A percentile compares a stretch with the other conserved stretches of the same genome.
Conservation (phyloP, 2,113 vertebrate genomes). For the Chionomys nivalis region DNA sequence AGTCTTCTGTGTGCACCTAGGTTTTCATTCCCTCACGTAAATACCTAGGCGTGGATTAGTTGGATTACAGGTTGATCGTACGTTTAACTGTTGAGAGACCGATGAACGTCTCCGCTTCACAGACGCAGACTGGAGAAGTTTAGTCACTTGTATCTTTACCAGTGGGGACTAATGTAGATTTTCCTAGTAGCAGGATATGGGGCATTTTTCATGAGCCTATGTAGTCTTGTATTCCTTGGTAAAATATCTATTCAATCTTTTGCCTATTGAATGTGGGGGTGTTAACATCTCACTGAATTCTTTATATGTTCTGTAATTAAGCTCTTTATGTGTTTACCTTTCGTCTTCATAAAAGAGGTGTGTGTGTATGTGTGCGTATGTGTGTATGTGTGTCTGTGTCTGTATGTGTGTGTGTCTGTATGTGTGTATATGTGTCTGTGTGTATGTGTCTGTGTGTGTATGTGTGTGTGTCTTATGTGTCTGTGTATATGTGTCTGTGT, state of each 20-base stretch:
- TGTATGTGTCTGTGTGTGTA: accelerated
- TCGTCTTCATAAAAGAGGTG: too few species aligned
- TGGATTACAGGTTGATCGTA: not conserved
- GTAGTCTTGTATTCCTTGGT: slow-evolving; percentile 1
- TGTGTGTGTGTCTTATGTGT: too few species aligned
- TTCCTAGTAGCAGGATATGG: not conserved
- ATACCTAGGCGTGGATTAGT: not conserved
- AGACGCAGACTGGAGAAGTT: not conserved
- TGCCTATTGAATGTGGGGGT: not conserved
- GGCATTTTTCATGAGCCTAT: not conserved
- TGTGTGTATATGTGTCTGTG: not conserved
- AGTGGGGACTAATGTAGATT: not conserved
- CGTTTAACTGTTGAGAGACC: not conserved
- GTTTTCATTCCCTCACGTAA: not conserved
- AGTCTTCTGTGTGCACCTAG: not conserved
- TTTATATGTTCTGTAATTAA: not conserved
- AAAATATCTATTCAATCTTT: not conserved
- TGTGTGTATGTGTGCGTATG: too few species aligned
- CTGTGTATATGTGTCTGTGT: accelerated
- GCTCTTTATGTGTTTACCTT: not conserved
- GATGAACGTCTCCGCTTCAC: not conserved
- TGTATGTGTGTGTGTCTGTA: not conserved
- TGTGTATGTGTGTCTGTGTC: accelerated
- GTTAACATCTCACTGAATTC: not conserved
- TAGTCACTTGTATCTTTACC: not conserved